Evolutionary conservation across 1,140 invertebrate genomes (phyloP), one percentile per base, ranked within the genome.

Genomic region (Bombus soroeensis): DNA sequence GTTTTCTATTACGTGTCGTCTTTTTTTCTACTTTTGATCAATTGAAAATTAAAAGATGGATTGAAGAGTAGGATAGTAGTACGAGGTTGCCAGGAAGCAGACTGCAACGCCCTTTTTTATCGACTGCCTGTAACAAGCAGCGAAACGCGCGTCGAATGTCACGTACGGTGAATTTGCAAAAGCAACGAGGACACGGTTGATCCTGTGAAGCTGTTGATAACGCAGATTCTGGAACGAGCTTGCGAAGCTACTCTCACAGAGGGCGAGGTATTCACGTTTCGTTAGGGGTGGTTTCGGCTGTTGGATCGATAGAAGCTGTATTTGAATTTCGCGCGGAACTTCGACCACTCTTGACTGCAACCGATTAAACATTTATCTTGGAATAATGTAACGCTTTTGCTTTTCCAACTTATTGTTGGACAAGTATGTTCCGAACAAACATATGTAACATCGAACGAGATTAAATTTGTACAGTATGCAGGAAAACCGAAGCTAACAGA

Each of bases 91-190:
- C 34, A 3, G 15, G 57, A 89, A 90, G 28, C n/a, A 87, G 85
- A 90, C 43, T 9, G 88, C 73, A 87, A 87, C 85, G 89, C 81
- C 81, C 66, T 81, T 66, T 39, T 57, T 47, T 76, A 81, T 71
- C 73, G 39, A 62, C 2, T 12, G n/a, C 13, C 10, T 41, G 85
- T 74, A 89, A 73, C 85, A 77, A 59, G 34, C 82, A 57, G 37
- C 10, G 66, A 74, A 84, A 53, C 41, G 74, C 37, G 62, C n/a
- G 18, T 39, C 25, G 80, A 68, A 32, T 86, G 77, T 76, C 68
- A n/a, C 47, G 32, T 10, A 34, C 53, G 80, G 66, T 73, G 79
- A 77, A 77, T 73, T 83, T 83, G 64, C 59, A 74, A 79, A 53
- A 41, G 74, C 59, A 34, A 34, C 37, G 28, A 25, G 59, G 6